Conservation (phyloP, 2,888 invertebrate genomes). For the Polylopha cassiicola region DNA sequence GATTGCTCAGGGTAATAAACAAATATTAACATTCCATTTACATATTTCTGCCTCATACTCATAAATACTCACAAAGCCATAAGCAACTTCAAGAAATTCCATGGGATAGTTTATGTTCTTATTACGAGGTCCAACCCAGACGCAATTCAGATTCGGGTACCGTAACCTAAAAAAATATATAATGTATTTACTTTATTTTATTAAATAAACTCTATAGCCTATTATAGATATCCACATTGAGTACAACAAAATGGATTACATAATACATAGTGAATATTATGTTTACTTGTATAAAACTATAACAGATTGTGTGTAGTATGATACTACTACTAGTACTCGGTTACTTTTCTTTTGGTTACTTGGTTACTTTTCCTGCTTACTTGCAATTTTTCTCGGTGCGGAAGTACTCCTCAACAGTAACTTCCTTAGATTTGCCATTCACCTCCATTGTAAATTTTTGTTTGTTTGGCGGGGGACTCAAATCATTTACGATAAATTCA, state of each 20-base stretch:
- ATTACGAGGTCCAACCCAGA: slow-evolving; percentile 86
- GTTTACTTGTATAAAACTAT: too few relatives aligned
- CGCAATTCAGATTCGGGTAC: slow-evolving; percentile 85
- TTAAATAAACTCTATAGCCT: too few relatives aligned
- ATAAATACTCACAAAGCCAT: slow-evolving; percentile 81
- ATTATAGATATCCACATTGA: too few relatives aligned
- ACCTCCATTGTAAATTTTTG: slow-evolving; percentile 38
- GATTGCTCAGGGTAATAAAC: too few relatives aligned
- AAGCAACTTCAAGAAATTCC: slow-evolving; percentile 87
- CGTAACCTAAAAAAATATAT: slow-evolving; percentile 44
- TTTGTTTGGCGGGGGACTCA: slow-evolving; percentile 37
- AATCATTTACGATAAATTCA: slow-evolving; percentile 51
- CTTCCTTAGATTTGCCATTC: slow-evolving; percentile 26
- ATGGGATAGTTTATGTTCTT: slow-evolving; percentile 88
- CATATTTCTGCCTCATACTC: background rate
- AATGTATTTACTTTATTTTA: background rate
- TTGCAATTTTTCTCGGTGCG: slow-evolving; percentile 40
- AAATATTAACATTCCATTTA: background rate
- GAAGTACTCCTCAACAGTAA: slow-evolving; percentile 55
- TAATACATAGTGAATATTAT: too few relatives aligned
- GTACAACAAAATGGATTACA: too few relatives aligned
- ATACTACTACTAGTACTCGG: too few relatives aligned
- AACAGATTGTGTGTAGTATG: too few relatives aligned
- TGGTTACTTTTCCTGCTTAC: slow-evolving; percentile 36
- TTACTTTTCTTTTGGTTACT: too few relatives aligned